Evolutionary conservation across 2,888 invertebrate species (phyloP).

Genomic region (Lucinisca nassula): DNA sequence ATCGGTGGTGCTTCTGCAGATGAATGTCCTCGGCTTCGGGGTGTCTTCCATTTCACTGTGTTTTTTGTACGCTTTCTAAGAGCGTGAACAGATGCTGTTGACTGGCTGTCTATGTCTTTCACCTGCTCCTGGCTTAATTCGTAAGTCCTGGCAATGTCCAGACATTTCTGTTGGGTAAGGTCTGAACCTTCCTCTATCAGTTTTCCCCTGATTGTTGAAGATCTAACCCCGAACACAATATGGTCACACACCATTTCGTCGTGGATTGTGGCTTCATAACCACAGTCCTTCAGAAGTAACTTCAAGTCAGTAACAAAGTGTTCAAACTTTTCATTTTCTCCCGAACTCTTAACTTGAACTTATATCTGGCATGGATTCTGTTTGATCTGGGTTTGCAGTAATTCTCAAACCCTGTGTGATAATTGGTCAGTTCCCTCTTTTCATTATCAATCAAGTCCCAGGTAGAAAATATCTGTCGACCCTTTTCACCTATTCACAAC

Average conservation of each 20-base stretch:
- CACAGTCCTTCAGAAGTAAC: too few species aligned
- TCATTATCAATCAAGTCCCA: too few species aligned
- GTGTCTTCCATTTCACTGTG: not conserved
- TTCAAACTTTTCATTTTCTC: too few species aligned
- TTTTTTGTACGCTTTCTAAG: not conserved
- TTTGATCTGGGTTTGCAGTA: too few species aligned
- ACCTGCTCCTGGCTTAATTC: not conserved
- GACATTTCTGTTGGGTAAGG: not conserved
- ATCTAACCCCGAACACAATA: not conserved
- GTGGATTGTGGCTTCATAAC: constrained; percentile 26
- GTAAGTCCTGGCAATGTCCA: not conserved
- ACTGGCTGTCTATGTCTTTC: not conserved
- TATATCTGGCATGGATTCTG: too few species aligned
- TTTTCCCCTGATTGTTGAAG: not conserved
- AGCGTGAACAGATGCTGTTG: not conserved
- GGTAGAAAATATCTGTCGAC: too few species aligned
- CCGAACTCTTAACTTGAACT: too few species aligned
- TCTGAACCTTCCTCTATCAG: not conserved
- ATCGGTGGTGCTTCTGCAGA: not conserved
- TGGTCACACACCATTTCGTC: not conserved
- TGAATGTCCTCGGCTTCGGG: not conserved
- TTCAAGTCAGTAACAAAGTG: too few species aligned
- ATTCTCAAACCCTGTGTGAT: too few species aligned
- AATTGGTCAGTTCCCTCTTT: too few species aligned
- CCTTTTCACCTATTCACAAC: too few species aligned